These are phyloP conservation scores for Eptesicus fuscus DNA, from an alignment of 2,113 vertebrate genomes.

Conservation along the genomic window DNA sequence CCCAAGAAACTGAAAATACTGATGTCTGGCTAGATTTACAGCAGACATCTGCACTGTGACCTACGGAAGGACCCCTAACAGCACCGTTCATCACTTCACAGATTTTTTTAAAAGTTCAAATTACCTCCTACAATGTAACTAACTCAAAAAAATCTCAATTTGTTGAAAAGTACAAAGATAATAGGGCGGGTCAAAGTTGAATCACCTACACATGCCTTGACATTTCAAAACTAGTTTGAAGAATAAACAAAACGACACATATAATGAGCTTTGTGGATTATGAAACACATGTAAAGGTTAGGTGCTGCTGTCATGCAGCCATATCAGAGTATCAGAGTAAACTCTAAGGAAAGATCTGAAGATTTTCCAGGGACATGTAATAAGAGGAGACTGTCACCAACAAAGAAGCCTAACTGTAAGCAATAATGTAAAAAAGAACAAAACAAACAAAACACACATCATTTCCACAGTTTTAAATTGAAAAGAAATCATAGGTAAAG, in stretches of 20 bases:
- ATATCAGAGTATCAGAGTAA: background rate
- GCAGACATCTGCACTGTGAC: background rate
- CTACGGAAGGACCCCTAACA: background rate
- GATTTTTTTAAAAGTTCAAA: background rate
- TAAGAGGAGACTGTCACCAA: background rate
- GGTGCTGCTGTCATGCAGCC: accelerated
- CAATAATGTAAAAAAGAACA: background rate
- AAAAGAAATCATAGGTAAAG: background rate
- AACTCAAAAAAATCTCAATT: background rate
- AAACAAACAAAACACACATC: background rate
- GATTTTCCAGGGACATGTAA: background rate
- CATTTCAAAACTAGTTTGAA: background rate
- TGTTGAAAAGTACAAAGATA: background rate
- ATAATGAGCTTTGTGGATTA: background rate
- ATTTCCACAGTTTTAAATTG: background rate
- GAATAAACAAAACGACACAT: background rate
- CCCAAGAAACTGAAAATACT: background rate
- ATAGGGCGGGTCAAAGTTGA: accelerated
- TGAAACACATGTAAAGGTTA: background rate
- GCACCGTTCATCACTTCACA: background rate
- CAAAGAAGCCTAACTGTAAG: background rate
- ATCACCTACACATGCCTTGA: background rate
- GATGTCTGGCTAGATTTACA: accelerated
- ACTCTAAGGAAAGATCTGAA: background rate
- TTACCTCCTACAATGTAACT: background rate